Evolutionary conservation across 1,140 invertebrate species (phyloP).

Genomic region (Drosophila asahinai): DNA sequence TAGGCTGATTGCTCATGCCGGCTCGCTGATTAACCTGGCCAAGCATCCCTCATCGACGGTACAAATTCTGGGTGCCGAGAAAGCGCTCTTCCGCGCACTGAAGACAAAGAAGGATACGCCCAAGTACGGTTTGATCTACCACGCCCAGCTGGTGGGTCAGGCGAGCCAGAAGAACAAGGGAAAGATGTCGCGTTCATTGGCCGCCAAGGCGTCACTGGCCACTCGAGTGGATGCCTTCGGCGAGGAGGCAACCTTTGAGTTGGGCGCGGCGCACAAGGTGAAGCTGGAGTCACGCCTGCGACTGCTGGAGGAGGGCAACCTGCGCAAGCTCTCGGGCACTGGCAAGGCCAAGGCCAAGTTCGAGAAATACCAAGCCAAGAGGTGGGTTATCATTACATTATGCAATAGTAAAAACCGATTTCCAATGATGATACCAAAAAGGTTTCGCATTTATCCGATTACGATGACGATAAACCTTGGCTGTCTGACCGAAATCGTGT

Average conservation of each 20-base stretch:
- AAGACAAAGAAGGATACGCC: constrained; percentile 99
- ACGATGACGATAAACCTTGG: constrained; percentile 81
- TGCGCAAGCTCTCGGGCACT: constrained; percentile 93
- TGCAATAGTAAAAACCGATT: constrained; percentile 4
- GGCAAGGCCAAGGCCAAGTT: constrained; percentile 94
- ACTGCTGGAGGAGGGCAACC: constrained; percentile 93
- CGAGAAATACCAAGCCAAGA: constrained; percentile 95
- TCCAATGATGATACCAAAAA: constrained; percentile 73
- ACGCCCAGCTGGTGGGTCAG: constrained; percentile 96
- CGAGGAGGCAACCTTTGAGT: constrained; percentile 92
- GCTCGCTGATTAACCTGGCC: constrained; percentile 97
- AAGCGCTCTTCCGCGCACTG: constrained; percentile 97
- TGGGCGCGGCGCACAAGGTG: constrained; percentile 94
- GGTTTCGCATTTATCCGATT: constrained; percentile 72
- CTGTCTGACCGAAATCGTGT: constrained; percentile 73
- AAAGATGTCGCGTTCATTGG: constrained; percentile 98
- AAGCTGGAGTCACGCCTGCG: constrained; percentile 93
- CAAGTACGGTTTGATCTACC: constrained; percentile 99
- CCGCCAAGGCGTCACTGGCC: constrained; percentile 97
- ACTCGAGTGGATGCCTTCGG: constrained; percentile 98
- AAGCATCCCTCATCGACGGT: constrained; percentile 99
- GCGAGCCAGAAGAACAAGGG: constrained; percentile 95
- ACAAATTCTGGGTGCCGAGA: constrained; percentile 99
- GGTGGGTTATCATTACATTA: constrained; percentile 84
- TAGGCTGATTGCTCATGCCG: constrained; percentile 97